A percentile compares a stretch with the other conserved stretches of the same genome.
Evolutionary conservation across 1,140 invertebrate species (phyloP).

Genomic region (Drosophila grimshawi): DNA sequence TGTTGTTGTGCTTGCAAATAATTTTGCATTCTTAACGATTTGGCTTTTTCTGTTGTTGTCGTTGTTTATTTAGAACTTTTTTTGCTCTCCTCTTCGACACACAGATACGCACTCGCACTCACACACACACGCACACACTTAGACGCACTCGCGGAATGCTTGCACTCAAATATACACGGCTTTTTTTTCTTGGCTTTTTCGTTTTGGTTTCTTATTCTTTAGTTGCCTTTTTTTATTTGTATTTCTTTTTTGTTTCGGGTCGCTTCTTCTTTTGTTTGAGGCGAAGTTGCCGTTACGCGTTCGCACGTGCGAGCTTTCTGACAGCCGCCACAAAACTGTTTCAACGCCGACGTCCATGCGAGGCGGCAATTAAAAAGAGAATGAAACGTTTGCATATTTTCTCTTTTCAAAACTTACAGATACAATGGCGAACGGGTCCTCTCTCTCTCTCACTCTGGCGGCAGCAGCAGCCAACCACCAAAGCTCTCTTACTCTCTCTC

Average conservation of each 20-base stretch:
- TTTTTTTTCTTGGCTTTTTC: conserved; percentile 29
- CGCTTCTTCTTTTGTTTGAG: conserved; percentile 35
- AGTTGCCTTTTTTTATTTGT: conserved; percentile 7
- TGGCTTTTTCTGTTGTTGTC: conserved; percentile 44
- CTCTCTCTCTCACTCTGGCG: conserved; percentile 26
- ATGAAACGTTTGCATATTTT: conserved; percentile 30
- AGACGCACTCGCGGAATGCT: conserved; percentile 17
- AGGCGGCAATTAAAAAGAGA: conserved; percentile 53
- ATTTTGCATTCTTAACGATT: conserved; percentile 55
- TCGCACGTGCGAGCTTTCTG: conserved; percentile 59
- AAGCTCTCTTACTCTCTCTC: conserved; percentile 20
- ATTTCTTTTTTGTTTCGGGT: conserved; percentile 13
- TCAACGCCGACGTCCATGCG: conserved; percentile 34
- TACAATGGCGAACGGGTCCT: conserved; percentile 19
- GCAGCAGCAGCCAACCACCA: conserved; percentile 37
- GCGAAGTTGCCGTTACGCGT: conserved; percentile 44
- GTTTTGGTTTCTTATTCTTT: conserved; percentile 40
- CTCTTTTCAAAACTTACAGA: conserved; percentile 47
- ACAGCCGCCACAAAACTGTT: conserved; percentile 56
- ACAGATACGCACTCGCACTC: conserved; percentile 19
- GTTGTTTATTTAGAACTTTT: conserved; percentile 58
- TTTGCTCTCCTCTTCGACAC: conserved; percentile 35
- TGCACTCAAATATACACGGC: conserved; percentile 34
- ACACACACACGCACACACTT: conserved; percentile 3
- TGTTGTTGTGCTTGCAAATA: conserved; percentile 42